These are phyloP conservation scores for Oegoconia quadripuncta DNA, from an alignment of 2,888 invertebrate species.

Conservation along the genomic window DNA sequence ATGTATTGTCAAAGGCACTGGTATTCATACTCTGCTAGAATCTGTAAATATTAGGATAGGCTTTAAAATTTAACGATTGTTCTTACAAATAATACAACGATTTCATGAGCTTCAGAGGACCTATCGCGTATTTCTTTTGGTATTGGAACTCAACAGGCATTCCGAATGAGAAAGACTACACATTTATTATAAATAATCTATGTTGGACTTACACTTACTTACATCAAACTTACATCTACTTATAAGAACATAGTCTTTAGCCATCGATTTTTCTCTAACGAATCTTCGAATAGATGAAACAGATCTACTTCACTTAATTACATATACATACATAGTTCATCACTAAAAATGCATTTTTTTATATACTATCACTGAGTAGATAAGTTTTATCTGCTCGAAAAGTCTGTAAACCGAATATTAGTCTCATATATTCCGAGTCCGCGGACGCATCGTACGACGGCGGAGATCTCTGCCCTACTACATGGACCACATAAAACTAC, in stretches of 20 bases:
- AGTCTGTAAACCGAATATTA: constrained; percentile 69
- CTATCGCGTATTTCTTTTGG: constrained; percentile 54
- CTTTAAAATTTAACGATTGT: constrained; percentile 24
- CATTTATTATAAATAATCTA: constrained; percentile 74
- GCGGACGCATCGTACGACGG: constrained; percentile 27
- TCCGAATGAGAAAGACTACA: constrained; percentile 69
- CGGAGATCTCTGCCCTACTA: constrained; percentile 43
- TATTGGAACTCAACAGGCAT: constrained; percentile 62
- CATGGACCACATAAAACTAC: constrained; percentile 63
- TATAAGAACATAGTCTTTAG: constrained; percentile 74
- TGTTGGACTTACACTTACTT: constrained; percentile 67
- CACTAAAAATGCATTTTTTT: constrained; percentile 77
- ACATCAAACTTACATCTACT: constrained; percentile 60
- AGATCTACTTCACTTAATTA: constrained; percentile 69
- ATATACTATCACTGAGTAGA: constrained; percentile 76
- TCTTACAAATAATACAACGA: constrained; percentile 49
- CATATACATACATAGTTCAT: constrained; percentile 70
- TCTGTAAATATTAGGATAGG: constrained; percentile 39
- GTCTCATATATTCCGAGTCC: constrained; percentile 54
- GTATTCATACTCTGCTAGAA: constrained; percentile 59
- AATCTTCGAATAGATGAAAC: constrained; percentile 79
- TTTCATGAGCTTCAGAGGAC: constrained; percentile 52
- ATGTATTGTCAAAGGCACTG: constrained; percentile 78
- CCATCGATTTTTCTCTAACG: constrained; percentile 68
- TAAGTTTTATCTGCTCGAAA: constrained; percentile 76